phyloP scores from a whole-genome alignment of 2,113 vertebrate species.

The Zosterops borbonicus region DNA sequence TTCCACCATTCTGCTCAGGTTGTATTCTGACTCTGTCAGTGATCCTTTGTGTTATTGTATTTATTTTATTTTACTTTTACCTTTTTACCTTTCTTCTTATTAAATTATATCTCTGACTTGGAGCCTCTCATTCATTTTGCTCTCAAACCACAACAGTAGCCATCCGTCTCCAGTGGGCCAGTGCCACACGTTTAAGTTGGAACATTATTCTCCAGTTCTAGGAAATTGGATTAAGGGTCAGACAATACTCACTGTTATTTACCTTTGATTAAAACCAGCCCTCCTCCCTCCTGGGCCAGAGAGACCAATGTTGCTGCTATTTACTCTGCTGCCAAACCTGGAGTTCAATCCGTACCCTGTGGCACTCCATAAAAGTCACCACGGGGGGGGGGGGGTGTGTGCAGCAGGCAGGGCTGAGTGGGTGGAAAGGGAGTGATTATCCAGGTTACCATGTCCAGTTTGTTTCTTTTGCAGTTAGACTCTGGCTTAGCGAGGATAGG shows the following conservation, averaged over 20 bases:
- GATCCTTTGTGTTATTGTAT: no score
- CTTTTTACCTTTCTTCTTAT: no score
- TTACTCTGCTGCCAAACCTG: constrained; percentile 59
- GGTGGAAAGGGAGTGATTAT: constrained; percentile 9
- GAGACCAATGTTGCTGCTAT: constrained; percentile 56
- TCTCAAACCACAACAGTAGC: not conserved
- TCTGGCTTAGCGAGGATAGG: not conserved
- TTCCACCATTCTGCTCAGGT: no score
- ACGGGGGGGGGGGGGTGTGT: not conserved
- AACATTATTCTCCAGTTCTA: constrained; percentile 54
- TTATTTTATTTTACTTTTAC: no score
- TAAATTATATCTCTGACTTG: no score
- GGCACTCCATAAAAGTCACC: constrained; percentile 21
- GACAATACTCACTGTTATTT: constrained; percentile 62
- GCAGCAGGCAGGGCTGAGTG: not conserved
- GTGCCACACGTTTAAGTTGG: not conserved
- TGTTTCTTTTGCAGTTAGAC: not conserved
- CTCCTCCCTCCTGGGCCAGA: not conserved
- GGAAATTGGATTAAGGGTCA: constrained; percentile 65
- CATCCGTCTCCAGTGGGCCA: not conserved
- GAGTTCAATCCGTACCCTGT: constrained; percentile 52
- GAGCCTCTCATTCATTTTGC: no score
- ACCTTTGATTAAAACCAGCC: constrained; percentile 67
- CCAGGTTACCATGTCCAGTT: not conserved
- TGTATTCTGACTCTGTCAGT: no score